A percentile compares a stretch with the other conserved stretches of the same genome.
These are phyloP conservation scores for Erebia palarica DNA, from an alignment of 2,888 invertebrate genomes.

Conservation along the genomic window DNA sequence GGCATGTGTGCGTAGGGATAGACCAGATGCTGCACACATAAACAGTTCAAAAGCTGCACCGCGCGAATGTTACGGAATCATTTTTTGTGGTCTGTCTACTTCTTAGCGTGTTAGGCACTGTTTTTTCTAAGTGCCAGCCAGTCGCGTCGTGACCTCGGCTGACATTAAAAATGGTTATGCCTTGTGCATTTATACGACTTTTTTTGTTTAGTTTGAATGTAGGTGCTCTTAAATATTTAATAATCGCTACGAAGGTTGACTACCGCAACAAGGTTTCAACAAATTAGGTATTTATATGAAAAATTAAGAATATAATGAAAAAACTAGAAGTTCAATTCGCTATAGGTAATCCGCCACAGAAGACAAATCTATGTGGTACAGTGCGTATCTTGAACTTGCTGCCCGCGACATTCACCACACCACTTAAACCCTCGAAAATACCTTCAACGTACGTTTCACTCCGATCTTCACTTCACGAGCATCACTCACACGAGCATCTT, in stretches of 20 bases:
- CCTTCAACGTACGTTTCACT: no score
- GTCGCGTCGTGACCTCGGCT: slow-evolving; percentile 74
- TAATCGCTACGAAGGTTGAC: slow-evolving; percentile 22
- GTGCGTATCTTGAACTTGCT: no score
- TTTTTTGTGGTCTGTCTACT: slow-evolving; percentile 72
- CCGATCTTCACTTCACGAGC: no score
- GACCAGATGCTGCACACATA: slow-evolving; percentile 41
- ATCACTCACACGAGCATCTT: no score
- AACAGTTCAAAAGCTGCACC: slow-evolving; percentile 48
- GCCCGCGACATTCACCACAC: no score
- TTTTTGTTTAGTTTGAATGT: slow-evolving; percentile 45
- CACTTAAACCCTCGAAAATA: no score
- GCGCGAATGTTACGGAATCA: slow-evolving; percentile 56
- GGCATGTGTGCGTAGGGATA: slow-evolving; percentile 41
- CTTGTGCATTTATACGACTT: slow-evolving; percentile 59
- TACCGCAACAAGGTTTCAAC: slow-evolving; percentile 9
- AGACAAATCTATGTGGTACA: no score
- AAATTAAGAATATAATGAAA: no score
- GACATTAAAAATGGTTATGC: slow-evolving; percentile 72
- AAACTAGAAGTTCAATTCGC: no score
- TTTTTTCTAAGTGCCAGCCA: slow-evolving; percentile 65
- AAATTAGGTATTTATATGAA: not conserved
- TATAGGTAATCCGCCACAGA: no score
- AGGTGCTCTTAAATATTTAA: slow-evolving; percentile 34
- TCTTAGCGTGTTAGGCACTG: slow-evolving; percentile 67